A percentile compares a stretch with the other conserved stretches of the same genome.
Conservation (phyloP, 2,888 invertebrate genomes). For the Pseudococcus viburni region DNA sequence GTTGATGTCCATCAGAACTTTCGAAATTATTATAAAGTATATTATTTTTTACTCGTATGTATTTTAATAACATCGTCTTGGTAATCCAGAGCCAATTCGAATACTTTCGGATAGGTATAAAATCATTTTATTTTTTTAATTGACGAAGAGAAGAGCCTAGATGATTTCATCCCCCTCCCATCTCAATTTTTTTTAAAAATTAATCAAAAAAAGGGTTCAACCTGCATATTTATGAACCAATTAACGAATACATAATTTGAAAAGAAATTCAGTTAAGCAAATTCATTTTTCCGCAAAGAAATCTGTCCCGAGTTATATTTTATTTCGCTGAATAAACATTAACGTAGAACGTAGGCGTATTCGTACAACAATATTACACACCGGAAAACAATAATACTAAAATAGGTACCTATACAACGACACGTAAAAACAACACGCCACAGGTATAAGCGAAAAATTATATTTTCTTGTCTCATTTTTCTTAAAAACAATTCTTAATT, state of each 20-base stretch:
- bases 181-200: no score
- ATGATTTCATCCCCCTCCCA: no score
- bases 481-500: neutral
- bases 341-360: neutral
- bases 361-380: neutral
- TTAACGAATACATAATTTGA: no score
- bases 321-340: conserved; percentile 10
- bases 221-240: no score
- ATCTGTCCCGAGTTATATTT: neutral
- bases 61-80: no score
- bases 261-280: no score
- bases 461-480: conserved; percentile 33
- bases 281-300: neutral
- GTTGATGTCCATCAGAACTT: neutral
- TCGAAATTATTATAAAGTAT: neutral
- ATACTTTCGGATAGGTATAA: no score
- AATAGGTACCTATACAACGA: neutral
- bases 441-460: conserved; percentile 20
- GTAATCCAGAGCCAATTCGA: no score
- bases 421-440: conserved; percentile 33
- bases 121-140: no score
- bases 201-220: no score
- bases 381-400: neutral
- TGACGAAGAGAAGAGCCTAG: no score
- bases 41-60: no score